These are phyloP conservation scores for Phlogophora meticulosa DNA, from an alignment of 2,888 invertebrate genomes.

Conservation along the genomic window DNA sequence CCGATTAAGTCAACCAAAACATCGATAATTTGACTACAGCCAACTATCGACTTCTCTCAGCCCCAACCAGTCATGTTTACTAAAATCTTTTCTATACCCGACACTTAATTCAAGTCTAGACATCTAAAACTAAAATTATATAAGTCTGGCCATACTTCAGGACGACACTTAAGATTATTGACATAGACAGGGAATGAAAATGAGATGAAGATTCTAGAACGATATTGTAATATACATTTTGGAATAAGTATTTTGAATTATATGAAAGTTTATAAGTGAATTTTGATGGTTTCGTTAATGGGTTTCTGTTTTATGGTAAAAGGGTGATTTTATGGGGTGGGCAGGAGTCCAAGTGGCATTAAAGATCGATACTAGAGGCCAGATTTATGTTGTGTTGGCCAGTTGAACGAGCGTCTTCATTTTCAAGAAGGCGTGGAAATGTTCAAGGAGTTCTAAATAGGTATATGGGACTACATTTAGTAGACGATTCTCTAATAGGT, in stretches of 20 bases:
- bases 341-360: conserved; percentile 61
- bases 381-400: conserved; percentile 52
- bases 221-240: conserved; percentile 50
- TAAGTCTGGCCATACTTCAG: conserved; percentile 66
- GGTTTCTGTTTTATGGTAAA: conserved; percentile 66
- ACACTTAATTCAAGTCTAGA: conserved; percentile 65
- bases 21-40: conserved; percentile 7
- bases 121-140: conserved; percentile 59
- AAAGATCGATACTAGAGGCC: conserved; percentile 59
- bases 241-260: conserved; percentile 63
- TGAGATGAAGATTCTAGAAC: conserved; percentile 34
- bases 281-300: conserved; percentile 65
- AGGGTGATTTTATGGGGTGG: conserved; percentile 63
- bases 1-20: background rate
- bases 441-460: background rate
- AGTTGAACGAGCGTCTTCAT: conserved; percentile 38
- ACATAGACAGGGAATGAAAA: conserved; percentile 41
- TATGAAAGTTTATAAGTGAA: conserved; percentile 67
- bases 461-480: conserved; percentile 4
- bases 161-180: conserved; percentile 64
- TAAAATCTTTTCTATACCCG: conserved; percentile 47
- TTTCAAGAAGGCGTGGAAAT: conserved; percentile 30
- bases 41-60: conserved; percentile 19
- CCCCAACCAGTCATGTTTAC: conserved; percentile 40
- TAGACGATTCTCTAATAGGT: background rate